A percentile compares a stretch with the other conserved stretches of the same genome.
Conservation (phyloP, 2,888 invertebrate genomes). For the Lumbricus terrestris region DNA sequence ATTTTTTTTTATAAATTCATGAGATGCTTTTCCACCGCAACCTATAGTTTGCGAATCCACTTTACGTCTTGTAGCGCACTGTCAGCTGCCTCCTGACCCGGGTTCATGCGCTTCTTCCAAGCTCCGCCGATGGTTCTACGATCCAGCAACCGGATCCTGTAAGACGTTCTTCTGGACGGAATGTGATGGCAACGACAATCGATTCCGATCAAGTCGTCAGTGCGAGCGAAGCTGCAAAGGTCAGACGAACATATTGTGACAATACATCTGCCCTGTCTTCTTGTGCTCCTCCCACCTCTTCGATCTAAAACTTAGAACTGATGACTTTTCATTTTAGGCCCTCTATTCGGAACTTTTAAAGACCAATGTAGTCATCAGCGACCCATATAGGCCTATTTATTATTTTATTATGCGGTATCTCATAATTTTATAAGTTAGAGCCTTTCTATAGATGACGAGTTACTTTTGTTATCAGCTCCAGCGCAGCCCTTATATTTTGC, state of each 20-base stretch:
- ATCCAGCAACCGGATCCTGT: conserved; percentile 35
- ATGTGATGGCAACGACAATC: conserved; percentile 39
- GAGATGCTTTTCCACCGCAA: background rate
- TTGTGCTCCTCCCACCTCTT: too few relatives aligned
- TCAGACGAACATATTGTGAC: conserved; percentile 9
- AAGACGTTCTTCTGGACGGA: conserved; percentile 39
- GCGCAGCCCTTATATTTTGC: background rate
- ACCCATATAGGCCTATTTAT: too few relatives aligned
- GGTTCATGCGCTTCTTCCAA: conserved; percentile 41
- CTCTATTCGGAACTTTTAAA: too few relatives aligned
- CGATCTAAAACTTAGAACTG: too few relatives aligned
- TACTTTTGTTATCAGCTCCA: too few relatives aligned
- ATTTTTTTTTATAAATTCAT: background rate
- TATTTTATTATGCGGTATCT: too few relatives aligned
- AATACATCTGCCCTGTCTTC: too few relatives aligned
- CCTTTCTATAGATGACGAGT: too few relatives aligned
- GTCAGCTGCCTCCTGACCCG: conserved; percentile 42
- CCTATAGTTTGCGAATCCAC: background rate
- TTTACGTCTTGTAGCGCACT: conserved; percentile 38
- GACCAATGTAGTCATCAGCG: too few relatives aligned
- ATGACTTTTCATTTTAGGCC: too few relatives aligned
- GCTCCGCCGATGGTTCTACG: conserved; percentile 40
- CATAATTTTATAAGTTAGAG: too few relatives aligned
- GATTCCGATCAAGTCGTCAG: conserved; percentile 34
- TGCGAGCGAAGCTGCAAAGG: conserved; percentile 35